These are phyloP conservation scores for Cheirogaleus major DNA, from an alignment of 2,797 vertebrate species.

Conservation along the genomic window DNA sequence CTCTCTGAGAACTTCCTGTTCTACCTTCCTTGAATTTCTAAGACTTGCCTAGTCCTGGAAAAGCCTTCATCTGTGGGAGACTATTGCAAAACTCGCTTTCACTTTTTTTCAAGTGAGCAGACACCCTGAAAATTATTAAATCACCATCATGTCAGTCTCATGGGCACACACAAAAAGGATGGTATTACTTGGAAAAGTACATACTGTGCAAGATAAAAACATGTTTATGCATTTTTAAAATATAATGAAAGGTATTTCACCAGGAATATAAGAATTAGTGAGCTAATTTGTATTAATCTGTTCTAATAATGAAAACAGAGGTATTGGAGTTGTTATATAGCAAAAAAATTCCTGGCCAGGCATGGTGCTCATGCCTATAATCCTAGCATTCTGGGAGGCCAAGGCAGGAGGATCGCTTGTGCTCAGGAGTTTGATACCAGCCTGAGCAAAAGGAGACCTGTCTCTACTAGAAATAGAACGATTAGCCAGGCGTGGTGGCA, in stretches of 20 bases:
- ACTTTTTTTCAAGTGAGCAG: neutral
- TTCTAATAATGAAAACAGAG: neutral
- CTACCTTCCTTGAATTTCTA: neutral
- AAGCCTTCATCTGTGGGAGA: neutral
- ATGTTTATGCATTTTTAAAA: neutral
- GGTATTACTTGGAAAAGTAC: neutral
- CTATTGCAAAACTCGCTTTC: neutral
- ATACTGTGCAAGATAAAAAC: neutral
- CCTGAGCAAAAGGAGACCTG: no score
- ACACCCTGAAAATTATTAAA: neutral
- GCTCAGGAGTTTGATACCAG: no score
- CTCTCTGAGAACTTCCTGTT: neutral
- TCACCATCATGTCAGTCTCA: neutral
- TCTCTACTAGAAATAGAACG: no score
- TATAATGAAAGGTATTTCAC: neutral
- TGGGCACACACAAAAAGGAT: neutral
- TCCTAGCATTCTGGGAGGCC: no score
- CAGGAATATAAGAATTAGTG: neutral
- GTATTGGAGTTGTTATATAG: neutral
- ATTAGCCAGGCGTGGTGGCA: no score
- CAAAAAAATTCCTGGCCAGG: neutral
- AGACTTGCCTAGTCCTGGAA: neutral
- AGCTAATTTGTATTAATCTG: neutral
- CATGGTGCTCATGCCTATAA: no score
- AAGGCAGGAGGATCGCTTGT: no score